Conservation (phyloP, 2,797 vertebrate species). For the Takifugu rubripes region DNA sequence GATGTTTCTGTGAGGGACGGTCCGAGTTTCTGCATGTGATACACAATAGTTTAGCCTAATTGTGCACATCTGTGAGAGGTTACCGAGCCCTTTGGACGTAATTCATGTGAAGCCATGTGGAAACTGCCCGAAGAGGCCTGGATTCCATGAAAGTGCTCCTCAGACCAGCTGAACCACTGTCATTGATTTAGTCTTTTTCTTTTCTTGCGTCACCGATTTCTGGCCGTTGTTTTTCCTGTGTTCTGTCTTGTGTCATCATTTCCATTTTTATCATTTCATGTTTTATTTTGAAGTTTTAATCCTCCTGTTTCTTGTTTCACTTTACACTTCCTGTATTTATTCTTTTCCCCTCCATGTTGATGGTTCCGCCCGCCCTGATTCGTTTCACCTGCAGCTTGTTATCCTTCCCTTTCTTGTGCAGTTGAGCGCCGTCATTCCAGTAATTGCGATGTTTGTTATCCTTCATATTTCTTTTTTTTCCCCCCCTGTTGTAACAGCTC, state of each 20-base stretch:
- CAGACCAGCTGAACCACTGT: constrained; percentile 3
- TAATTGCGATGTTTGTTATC: neutral
- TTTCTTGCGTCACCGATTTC: too few species aligned
- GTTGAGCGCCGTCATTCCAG: neutral
- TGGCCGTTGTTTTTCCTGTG: neutral
- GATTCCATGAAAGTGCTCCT: constrained; percentile 12
- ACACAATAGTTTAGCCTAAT: constrained; percentile 33
- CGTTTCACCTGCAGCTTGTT: neutral
- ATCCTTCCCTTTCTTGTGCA: neutral
- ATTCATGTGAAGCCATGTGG: constrained; percentile 31
- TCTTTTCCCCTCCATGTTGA: neutral
- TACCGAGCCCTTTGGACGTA: constrained; percentile 32
- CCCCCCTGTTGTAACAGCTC: neutral
- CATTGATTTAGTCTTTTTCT: neutral
- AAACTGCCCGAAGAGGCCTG: constrained; percentile 30
- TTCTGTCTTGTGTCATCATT: neutral
- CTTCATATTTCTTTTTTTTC: neutral
- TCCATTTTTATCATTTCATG: neutral
- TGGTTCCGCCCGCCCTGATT: neutral
- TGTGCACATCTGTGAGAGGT: constrained; percentile 53
- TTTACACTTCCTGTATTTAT: constrained; percentile 1
- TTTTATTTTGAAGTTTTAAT: neutral
- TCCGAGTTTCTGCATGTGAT: constrained; percentile 28
- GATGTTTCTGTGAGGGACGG: constrained; percentile 37
- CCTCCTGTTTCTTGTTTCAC: neutral